Conservation (phyloP, 1,140 invertebrate species). For the Drosophila sp. region DNA sequence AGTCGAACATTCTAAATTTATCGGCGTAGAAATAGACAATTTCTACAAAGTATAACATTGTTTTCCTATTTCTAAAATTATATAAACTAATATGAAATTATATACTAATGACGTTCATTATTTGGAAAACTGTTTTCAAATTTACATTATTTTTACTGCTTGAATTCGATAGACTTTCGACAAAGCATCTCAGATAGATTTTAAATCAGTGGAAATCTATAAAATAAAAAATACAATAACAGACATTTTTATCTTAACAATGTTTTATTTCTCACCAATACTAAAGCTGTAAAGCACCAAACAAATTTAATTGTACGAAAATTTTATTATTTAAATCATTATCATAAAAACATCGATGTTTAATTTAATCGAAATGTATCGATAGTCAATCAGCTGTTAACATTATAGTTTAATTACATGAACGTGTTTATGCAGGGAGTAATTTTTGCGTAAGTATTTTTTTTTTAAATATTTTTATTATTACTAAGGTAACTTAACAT, state of each 20-base stretch:
- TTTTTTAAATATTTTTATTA: background rate
- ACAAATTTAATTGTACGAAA: no score
- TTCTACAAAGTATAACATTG: conserved; percentile 6
- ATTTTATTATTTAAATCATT: background rate
- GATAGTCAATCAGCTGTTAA: conserved; percentile 3
- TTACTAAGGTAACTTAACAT: background rate
- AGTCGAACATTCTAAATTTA: conserved; percentile 6
- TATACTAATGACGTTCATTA: background rate
- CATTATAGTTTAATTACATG: conserved; percentile 5
- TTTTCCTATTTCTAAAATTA: conserved; percentile 7
- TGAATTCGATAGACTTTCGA: no score
- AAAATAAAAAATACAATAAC: no score
- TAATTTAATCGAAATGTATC: background rate
- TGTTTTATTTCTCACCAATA: no score
- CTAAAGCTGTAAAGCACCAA: no score
- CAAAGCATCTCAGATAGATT: no score
- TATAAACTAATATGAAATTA: background rate
- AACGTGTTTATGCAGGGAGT: conserved; percentile 6
- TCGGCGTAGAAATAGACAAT: background rate
- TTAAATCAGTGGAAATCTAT: no score
- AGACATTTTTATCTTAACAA: no score
- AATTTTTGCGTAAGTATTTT: conserved; percentile 16
- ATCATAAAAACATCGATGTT: background rate
- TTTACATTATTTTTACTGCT: no score
- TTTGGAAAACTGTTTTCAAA: no score